Percentiles rank a stretch among this genome's conserved stretches.
Conservation (phyloP, 2,113 vertebrate genomes). For the Phainopepla nitens region DNA sequence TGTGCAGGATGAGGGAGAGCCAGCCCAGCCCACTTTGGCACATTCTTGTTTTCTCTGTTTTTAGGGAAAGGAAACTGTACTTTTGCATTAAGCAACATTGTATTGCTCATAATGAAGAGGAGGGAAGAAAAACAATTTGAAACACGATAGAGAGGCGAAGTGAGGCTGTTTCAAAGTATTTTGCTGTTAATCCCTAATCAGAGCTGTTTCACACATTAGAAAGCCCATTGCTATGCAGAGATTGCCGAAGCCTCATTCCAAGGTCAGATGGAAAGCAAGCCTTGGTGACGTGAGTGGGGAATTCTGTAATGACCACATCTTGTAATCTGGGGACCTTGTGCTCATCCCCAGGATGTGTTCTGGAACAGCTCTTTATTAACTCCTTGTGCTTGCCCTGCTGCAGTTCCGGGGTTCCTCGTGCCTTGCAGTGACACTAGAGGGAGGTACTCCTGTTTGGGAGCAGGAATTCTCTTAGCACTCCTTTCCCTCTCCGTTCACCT, state of each 20-base stretch:
- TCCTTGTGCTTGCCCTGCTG: neutral
- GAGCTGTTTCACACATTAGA: constrained; percentile 27
- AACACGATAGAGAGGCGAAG: neutral
- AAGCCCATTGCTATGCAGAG: constrained; percentile 32
- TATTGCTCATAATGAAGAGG: constrained; percentile 36
- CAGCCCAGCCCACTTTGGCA: neutral
- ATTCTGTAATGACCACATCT: constrained; percentile 48
- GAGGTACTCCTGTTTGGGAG: neutral
- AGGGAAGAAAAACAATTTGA: constrained; percentile 11
- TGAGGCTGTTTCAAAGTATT: neutral
- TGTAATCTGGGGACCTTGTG: constrained; percentile 55
- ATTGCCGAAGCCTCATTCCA: constrained; percentile 31
- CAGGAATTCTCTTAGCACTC: neutral
- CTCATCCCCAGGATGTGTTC: neutral
- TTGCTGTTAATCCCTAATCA: neutral
- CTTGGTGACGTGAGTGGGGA: constrained; percentile 10
- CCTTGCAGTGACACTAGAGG: neutral
- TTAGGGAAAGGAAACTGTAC: neutral
- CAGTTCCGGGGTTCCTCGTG: neutral
- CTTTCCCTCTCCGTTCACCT: neutral
- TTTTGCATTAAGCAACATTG: neutral
- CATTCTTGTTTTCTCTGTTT: neutral
- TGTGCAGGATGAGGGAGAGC: neutral
- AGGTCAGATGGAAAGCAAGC: constrained; percentile 29
- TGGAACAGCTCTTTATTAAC: constrained; percentile 5